Evolutionary conservation across 2,797 vertebrate species (phyloP), one percentile per base, ranked within the genome.

Genomic region (Urocyon cinereoargenteus): DNA sequence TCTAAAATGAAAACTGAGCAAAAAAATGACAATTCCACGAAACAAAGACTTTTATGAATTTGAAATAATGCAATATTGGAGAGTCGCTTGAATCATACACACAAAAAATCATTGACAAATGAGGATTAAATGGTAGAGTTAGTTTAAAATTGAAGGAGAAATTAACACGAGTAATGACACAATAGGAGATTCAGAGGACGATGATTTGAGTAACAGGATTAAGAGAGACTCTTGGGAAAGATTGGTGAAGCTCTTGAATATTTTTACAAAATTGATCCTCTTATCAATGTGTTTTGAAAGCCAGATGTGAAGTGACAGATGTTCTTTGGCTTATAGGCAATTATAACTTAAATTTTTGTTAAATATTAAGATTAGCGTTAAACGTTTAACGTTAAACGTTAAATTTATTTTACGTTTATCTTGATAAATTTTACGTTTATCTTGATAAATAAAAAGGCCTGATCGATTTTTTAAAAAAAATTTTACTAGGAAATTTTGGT

Each of bases 301-400:
- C 66, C 79, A 97, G 31, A 84, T 81, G 24, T 92, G 70, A 92
- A 95, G 51, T 72, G 75, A 87, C 62, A 70, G 59, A 31, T 96
- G 73, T 87, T 90, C 34, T 88, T 94, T 87, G 83, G 78, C 8
- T 91, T 96, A 86, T 28, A 97, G 86, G 24, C 15, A 81, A 19
- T 72, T 90, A n/a, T 49, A 91, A 40, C 57, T 91, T 96, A 91
- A 79, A 70, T 75, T 97, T 94, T 96, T 95, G 28, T 95, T 96
- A 96, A 94, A 91, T 68, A 51, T 51, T 82, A 94, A 61, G 66
- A n/a, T n/a, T n/a, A n/a, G n/a, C n/a, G n/a, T n/a, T n/a, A n/a
- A n/a, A n/a, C n/a, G n/a, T n/a, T n/a, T n/a, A n/a, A n/a, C n/a
- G n/a, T n/a, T n/a, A n/a, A n/a, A n/a, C n/a, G n/a, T n/a, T n/a